These are phyloP conservation scores for Chymomyza costata DNA, from an alignment of 1,140 invertebrate genomes.

Conservation along the genomic window DNA sequence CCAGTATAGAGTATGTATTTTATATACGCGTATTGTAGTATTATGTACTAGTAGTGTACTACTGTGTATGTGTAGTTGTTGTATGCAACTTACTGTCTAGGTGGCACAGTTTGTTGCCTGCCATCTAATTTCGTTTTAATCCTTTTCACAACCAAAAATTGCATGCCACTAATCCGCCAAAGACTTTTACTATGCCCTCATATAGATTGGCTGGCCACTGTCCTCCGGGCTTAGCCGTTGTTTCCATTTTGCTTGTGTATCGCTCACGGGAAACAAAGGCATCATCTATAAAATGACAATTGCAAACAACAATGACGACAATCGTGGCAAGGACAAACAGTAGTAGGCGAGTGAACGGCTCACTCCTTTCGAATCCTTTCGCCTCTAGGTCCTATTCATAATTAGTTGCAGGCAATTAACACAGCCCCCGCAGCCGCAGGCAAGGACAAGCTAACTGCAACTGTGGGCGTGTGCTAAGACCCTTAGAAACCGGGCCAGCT, in stretches of 20 bases:
- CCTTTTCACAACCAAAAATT: conserved; percentile 48
- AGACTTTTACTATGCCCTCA: conserved; percentile 69
- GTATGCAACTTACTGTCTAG: no score
- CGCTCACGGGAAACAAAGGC: conserved; percentile 45
- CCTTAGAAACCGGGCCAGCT: no score
- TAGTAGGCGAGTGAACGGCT: conserved; percentile 34
- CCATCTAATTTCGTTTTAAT: conserved; percentile 60
- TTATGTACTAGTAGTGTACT: no score
- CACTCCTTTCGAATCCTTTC: conserved; percentile 42
- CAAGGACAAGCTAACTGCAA: conserved; percentile 34
- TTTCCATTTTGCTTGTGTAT: no score
- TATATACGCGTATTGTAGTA: no score
- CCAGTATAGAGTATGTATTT: no score
- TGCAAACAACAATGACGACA: conserved; percentile 72
- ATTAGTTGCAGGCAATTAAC: conserved; percentile 71
- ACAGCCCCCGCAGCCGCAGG: conserved; percentile 49
- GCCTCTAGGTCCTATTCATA: conserved; percentile 49
- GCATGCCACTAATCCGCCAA: conserved; percentile 67
- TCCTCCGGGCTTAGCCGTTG: conserved; percentile 36
- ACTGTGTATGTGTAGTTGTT: no score
- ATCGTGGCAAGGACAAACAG: conserved; percentile 68
- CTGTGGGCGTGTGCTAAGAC: conserved; percentile 34
- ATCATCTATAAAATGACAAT: conserved; percentile 73
- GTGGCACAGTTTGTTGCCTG: no score
- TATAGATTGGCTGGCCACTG: no score